Base-by-base conservation (phyloP, 2,888 invertebrate species). In the Polymixis lichenea region DNA sequence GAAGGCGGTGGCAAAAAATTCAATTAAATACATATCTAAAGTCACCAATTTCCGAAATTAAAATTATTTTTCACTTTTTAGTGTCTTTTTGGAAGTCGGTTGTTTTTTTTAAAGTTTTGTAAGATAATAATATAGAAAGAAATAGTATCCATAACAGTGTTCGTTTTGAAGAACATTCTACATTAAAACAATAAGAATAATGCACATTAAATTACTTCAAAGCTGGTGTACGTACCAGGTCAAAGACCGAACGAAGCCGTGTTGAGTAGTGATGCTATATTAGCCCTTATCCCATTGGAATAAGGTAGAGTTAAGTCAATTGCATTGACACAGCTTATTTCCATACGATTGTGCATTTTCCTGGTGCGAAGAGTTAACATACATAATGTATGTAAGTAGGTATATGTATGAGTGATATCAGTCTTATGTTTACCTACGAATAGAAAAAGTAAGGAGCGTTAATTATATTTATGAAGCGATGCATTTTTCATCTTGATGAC, bases 191-290 rank as follows among this genome's bases (percentile, higher is more conserved):
- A 49, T 49, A 17, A 49, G 49, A 58, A 58, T 73, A 15, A 4
- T 70, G 5, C 19, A 58, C 25, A 64, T 76, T 22, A 15, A 28
- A n/a, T 49, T 69, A 56, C 17, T 15, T 49, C 13, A 61, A 15
- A 56, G 32, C 49, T 17, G 6, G 15, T 25, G 56, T 69, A 32
- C 17, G 46, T 55, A 56, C 1, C 71, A 58, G 84, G 82, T 84
- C 69, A 84, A 76, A 76, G 78, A 78, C 75, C 84, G 75, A 53
- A 17, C 15, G 75, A 84, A 81, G 82, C 75, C 84, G 58, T 74
- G 66, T 76, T 72, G 56, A 64, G 38, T 56, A 58, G n/a, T 8
- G 58, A n/a, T 0, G 22, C 71, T n/a, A 68, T 74, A 78, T 78
- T 70, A 72, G 25, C 28, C 13, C 53, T 67, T 75, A 81, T 55